Percentiles rank a stretch among this genome's conserved stretches.
Evolutionary conservation across 2,888 invertebrate genomes (phyloP).

Genomic region (Stratiomys singularior): DNA sequence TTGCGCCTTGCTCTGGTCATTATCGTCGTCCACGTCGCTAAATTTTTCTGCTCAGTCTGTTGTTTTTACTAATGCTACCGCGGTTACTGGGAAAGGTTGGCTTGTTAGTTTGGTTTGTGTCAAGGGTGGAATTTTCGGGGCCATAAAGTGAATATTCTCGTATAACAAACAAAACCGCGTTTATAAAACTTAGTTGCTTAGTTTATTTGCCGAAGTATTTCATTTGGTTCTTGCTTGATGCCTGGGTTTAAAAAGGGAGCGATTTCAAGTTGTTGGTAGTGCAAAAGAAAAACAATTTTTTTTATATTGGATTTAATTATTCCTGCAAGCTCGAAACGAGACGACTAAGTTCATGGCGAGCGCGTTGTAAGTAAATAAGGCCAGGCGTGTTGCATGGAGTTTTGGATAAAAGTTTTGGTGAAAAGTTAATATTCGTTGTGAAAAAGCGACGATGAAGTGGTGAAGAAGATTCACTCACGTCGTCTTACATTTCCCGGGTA

Average conservation of each 20-base stretch:
- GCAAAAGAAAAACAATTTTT: too few relatives aligned
- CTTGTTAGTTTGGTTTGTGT: neutral
- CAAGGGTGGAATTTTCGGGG: constrained; percentile 23
- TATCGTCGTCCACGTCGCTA: neutral
- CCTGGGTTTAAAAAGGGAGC: neutral
- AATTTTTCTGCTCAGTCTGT: neutral
- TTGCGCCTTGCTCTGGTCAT: neutral
- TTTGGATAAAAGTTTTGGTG: too few relatives aligned
- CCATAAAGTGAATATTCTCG: neutral
- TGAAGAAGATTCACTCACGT: too few relatives aligned
- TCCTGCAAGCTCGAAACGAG: too few relatives aligned
- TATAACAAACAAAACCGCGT: constrained; percentile 6
- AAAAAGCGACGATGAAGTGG: too few relatives aligned
- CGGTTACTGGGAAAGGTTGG: neutral
- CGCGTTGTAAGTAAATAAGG: too few relatives aligned
- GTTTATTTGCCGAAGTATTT: neutral
- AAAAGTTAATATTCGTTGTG: too few relatives aligned
- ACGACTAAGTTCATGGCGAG: too few relatives aligned
- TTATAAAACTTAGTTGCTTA: constrained; percentile 6
- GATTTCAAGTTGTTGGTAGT: neutral
- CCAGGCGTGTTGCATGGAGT: too few relatives aligned
- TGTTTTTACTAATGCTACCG: neutral
- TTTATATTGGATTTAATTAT: too few relatives aligned
- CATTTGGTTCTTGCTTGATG: neutral
- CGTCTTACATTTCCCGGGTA: too few relatives aligned